Evolutionary conservation across 2,888 invertebrate genomes (phyloP).

Genomic region (Erannis defoliaria): DNA sequence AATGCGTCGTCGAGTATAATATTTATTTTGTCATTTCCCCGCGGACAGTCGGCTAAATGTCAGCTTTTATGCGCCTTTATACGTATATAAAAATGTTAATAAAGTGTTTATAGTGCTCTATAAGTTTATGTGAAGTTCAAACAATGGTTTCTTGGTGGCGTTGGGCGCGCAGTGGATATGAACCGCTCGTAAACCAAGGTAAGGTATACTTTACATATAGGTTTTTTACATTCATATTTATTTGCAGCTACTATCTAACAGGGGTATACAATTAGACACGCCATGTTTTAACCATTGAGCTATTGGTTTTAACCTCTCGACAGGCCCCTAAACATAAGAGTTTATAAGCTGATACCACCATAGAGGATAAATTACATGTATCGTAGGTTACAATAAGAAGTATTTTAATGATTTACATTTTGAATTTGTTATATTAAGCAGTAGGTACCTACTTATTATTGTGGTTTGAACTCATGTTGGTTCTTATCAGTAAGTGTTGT

Average conservation of each 20-base stretch:
- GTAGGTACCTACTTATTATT: not conserved
- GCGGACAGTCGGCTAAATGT: slow-evolving; percentile 7
- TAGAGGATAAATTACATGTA: too few species aligned
- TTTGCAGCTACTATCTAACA: not conserved
- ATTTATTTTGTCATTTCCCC: slow-evolving; percentile 8
- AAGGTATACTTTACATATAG: too few species aligned
- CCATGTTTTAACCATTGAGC: too few species aligned
- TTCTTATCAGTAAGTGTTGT: slow-evolving; percentile 10
- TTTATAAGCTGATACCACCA: too few species aligned
- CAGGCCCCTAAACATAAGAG: too few species aligned
- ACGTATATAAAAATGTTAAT: not conserved
- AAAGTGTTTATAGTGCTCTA: slow-evolving; percentile 6
- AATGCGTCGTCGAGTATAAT: slow-evolving; percentile 12
- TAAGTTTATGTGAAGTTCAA: slow-evolving; percentile 3
- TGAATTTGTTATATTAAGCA: not conserved
- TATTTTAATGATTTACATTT: too few species aligned
- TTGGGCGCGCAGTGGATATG: slow-evolving; percentile 6
- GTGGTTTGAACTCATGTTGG: not conserved
- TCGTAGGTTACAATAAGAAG: too few species aligned
- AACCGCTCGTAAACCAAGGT: slow-evolving; percentile 21
- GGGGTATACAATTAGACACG: too few species aligned
- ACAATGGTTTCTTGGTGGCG: slow-evolving; percentile 24
- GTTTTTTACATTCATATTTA: not conserved
- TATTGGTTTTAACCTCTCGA: too few species aligned
- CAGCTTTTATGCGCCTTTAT: slow-evolving; percentile 10